Conservation (phyloP, 1,140 invertebrate species). For the Drosophila pachea region DNA sequence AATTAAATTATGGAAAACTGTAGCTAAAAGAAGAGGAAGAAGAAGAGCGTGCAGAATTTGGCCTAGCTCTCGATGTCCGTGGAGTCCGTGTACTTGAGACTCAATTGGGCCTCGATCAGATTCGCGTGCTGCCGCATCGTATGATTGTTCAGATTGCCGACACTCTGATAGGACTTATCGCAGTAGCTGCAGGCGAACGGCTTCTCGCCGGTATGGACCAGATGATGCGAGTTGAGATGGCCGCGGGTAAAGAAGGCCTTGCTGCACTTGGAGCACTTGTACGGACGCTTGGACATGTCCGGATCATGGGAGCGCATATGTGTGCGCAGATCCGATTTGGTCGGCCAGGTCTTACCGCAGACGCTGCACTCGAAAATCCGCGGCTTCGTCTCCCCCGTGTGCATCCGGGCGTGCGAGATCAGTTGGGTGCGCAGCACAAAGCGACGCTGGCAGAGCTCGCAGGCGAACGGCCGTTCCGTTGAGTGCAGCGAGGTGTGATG, state of each 20-base stretch:
- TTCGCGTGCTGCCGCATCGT: conserved; percentile 56
- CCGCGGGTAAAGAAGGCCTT: conserved; percentile 73
- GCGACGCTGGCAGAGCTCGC: conserved; percentile 78
- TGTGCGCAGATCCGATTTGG: conserved; percentile 67
- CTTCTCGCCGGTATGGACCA: conserved; percentile 74
- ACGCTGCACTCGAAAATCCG: conserved; percentile 56
- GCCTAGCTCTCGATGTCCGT: conserved; percentile 22
- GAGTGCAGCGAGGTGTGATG: conserved; percentile 78
- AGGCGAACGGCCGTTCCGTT: conserved; percentile 78
- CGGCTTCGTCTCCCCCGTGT: conserved; percentile 76
- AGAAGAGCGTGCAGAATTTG: too few relatives aligned
- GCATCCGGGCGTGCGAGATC: conserved; percentile 77
- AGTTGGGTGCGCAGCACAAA: conserved; percentile 80
- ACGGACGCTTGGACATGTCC: conserved; percentile 65
- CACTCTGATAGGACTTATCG: conserved; percentile 66
- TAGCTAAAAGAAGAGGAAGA: too few relatives aligned
- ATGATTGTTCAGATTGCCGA: conserved; percentile 74
- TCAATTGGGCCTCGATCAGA: conserved; percentile 51
- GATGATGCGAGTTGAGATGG: conserved; percentile 61
- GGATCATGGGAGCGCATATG: conserved; percentile 72
- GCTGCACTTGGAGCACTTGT: conserved; percentile 63
- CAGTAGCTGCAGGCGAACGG: conserved; percentile 63
- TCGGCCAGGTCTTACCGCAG: conserved; percentile 67
- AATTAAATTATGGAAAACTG: not conserved
- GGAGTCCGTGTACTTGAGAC: conserved; percentile 19